Percentiles rank a stretch among this genome's conserved stretches.
Evolutionary conservation across 2,797 vertebrate genomes (phyloP).

Genomic region (Coranthus polyacanthus): DNA sequence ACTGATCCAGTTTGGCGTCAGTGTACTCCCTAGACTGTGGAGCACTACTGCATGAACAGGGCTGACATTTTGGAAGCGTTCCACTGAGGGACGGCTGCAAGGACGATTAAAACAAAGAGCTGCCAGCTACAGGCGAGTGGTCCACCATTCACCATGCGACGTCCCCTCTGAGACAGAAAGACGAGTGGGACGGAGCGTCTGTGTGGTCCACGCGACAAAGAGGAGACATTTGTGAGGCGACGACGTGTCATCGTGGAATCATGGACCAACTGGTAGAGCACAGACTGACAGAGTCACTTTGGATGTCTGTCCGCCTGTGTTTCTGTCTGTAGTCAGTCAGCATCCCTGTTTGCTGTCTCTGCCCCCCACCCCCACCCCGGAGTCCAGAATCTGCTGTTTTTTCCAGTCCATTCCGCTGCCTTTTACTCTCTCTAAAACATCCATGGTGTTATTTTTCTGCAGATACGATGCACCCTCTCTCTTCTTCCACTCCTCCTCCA

Average conservation of each 20-base stretch:
- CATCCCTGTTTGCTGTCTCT: slow-evolving; percentile 29
- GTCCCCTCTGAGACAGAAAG: slow-evolving; percentile 35
- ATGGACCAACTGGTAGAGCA: slow-evolving; percentile 53
- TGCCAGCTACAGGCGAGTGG: slow-evolving; percentile 52
- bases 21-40: slow-evolving; percentile 19
- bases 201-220: slow-evolving; percentile 27
- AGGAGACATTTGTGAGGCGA: slow-evolving; percentile 33
- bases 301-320: slow-evolving; percentile 30
- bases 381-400: slow-evolving; percentile 32
- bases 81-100: slow-evolving; percentile 22
- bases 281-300: slow-evolving; percentile 38
- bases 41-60: slow-evolving; percentile 38
- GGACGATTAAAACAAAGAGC: slow-evolving; percentile 44
- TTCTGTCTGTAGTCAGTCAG: slow-evolving; percentile 52
- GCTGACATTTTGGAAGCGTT: slow-evolving; percentile 41
- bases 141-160: slow-evolving; percentile 12
- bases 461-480: slow-evolving; percentile 42
- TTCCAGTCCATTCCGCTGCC: slow-evolving; percentile 22
- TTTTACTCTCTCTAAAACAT: slow-evolving; percentile 29
- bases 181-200: slow-evolving; percentile 49
- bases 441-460: slow-evolving; percentile 46
- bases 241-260: slow-evolving; percentile 33
- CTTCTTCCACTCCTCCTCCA: slow-evolving; percentile 53
- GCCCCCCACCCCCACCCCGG: not conserved
- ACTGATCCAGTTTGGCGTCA: slow-evolving; percentile 42